These are phyloP conservation scores for Temnopleurus reevesii DNA, from an alignment of 53 echinoderm and acorn worm genomes.

Conservation along the genomic window DNA sequence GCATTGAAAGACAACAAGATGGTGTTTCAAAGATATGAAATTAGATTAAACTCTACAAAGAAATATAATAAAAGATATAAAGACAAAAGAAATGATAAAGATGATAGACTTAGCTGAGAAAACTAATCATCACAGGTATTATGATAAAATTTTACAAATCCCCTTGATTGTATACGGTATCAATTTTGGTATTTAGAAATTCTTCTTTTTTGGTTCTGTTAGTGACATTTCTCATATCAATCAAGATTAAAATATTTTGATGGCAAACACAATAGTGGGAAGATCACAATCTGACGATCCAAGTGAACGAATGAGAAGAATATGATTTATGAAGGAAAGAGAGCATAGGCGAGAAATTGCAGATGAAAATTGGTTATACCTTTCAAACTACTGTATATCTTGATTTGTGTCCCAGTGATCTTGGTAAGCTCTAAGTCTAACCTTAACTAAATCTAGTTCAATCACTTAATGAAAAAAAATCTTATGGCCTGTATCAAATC, in stretches of 20 bases:
- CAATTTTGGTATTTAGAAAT: background rate
- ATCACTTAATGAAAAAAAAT: no score
- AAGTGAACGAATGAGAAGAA: no score
- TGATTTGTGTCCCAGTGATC: no score
- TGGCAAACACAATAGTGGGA: background rate
- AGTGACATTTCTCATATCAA: background rate
- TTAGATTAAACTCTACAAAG: background rate
- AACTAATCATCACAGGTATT: background rate
- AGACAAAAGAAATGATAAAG: background rate
- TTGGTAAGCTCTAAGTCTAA: no score
- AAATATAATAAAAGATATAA: no score
- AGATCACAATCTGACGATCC: no score
- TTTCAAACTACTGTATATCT: no score
- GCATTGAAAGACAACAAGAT: background rate
- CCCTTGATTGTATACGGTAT: background rate
- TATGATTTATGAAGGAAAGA: no score
- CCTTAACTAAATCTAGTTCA: no score
- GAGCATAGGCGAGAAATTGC: no score
- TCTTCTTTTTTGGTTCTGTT: background rate
- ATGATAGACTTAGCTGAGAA: background rate
- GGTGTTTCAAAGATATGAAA: background rate
- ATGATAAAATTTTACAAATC: background rate
- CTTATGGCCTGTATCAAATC: no score
- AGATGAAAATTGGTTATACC: no score
- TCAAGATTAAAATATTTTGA: background rate